These are phyloP conservation scores for Apamea epomidion DNA, from an alignment of 2,888 invertebrate genomes.

Conservation along the genomic window DNA sequence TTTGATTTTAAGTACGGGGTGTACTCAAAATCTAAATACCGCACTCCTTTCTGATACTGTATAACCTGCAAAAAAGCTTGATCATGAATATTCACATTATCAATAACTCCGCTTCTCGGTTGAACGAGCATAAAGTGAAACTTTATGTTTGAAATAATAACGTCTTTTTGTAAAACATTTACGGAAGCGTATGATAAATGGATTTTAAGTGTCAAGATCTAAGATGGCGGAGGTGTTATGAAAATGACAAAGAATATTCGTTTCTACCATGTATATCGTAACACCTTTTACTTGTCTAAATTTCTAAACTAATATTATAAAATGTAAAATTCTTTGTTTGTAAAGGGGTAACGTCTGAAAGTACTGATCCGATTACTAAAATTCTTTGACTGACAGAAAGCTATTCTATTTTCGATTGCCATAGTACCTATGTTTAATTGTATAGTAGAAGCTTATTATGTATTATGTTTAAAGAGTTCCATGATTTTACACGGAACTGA, in stretches of 20 bases:
- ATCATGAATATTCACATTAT: conserved; percentile 10
- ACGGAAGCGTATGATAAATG: conserved; percentile 31
- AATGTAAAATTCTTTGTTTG: background rate
- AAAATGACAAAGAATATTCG: background rate
- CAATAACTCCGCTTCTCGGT: conserved; percentile 4
- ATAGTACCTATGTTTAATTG: too few relatives aligned
- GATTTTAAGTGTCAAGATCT: conserved; percentile 16
- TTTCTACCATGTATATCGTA: background rate
- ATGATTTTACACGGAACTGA: too few relatives aligned
- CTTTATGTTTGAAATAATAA: conserved; percentile 5
- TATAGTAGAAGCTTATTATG: too few relatives aligned
- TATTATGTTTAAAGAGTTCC: background rate
- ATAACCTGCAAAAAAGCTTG: background rate
- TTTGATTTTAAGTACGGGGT: too few relatives aligned
- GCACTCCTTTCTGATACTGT: too few relatives aligned
- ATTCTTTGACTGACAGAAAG: too few relatives aligned
- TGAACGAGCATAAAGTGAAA: background rate
- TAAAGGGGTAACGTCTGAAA: background rate
- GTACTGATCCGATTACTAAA: background rate
- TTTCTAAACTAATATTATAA: background rate
- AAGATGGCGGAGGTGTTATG: conserved; percentile 23
- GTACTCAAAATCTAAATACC: too few relatives aligned
- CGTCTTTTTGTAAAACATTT: conserved; percentile 7
- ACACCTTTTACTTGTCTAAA: background rate
- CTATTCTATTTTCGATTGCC: too few relatives aligned